phyloP scores from a whole-genome alignment of 2,888 invertebrate species.

The Acleris laterana region DNA sequence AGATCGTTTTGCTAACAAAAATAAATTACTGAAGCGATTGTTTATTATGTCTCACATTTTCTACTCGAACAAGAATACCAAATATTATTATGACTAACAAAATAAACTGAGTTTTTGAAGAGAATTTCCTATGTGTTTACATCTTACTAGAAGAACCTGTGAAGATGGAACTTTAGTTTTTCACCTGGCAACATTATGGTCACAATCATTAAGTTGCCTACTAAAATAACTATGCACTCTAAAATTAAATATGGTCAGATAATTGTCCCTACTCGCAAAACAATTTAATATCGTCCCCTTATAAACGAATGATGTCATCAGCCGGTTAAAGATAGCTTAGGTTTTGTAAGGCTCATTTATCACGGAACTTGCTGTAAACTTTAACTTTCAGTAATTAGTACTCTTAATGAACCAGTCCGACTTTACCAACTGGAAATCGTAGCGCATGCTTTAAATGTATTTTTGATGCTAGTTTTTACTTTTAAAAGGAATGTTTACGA shows the following conservation, averaged over 20 bases:
- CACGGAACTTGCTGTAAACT: constrained; percentile 33
- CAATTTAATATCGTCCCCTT: background rate
- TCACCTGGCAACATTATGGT: no score
- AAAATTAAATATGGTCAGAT: no score
- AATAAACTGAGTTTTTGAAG: no score
- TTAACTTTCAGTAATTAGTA: constrained; percentile 33
- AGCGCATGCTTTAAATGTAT: constrained; percentile 8
- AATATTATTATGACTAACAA: no score
- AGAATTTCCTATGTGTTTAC: no score
- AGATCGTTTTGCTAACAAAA: constrained; percentile 18
- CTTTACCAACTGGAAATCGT: constrained; percentile 15
- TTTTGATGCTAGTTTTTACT: constrained; percentile 2
- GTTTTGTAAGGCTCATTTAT: constrained; percentile 33
- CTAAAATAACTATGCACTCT: no score
- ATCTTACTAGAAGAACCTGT: no score
- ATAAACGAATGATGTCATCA: constrained; percentile 16
- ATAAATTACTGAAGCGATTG: constrained; percentile 10
- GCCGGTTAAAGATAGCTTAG: constrained; percentile 20
- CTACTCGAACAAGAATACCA: background rate
- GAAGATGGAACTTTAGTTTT: no score
- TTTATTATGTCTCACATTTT: constrained; percentile 1
- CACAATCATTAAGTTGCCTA: no score
- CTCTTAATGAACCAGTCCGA: constrained; percentile 35
- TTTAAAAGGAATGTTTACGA: background rate
- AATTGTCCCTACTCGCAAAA: no score